These are phyloP conservation scores for Drosophila paucipuncta DNA, from an alignment of 2,888 invertebrate genomes.

Conservation along the genomic window DNA sequence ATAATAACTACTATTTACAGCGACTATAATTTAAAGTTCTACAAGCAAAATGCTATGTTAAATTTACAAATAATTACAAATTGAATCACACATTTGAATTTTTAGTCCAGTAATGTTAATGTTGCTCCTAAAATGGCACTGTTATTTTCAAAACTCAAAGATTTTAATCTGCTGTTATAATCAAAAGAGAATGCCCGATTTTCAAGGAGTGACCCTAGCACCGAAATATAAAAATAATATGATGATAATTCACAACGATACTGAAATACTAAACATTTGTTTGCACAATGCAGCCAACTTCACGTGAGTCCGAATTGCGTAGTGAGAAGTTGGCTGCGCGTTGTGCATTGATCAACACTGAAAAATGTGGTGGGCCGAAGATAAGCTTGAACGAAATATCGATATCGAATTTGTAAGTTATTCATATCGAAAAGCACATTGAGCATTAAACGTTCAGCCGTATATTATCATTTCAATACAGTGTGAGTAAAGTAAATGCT, in stretches of 20 bases:
- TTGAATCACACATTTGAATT: not conserved
- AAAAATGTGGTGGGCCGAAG: not conserved
- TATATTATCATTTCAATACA: slow-evolving; percentile 13
- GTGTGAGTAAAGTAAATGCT: slow-evolving; percentile 21
- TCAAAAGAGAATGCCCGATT: not conserved
- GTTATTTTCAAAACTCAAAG: not conserved
- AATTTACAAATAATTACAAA: too few relatives aligned
- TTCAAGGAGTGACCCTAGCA: not conserved
- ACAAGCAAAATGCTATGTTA: not conserved
- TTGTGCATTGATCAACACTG: not conserved
- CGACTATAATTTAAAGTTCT: not conserved
- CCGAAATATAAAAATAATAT: not conserved
- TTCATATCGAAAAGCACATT: slow-evolving; percentile 15
- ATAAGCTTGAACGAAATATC: not conserved
- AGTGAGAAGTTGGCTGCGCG: not conserved
- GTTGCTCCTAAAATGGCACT: not conserved
- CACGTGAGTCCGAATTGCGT: not conserved
- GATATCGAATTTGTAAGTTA: not conserved
- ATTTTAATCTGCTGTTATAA: not conserved
- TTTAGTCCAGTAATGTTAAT: too few relatives aligned
- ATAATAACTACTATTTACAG: slow-evolving; percentile 2
- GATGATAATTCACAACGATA: not conserved
- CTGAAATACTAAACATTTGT: not conserved
- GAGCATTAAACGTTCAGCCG: slow-evolving; percentile 3
- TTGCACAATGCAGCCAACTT: not conserved